Conservation (phyloP, 2,888 invertebrate species). For the Lamellibrachia columna region DNA sequence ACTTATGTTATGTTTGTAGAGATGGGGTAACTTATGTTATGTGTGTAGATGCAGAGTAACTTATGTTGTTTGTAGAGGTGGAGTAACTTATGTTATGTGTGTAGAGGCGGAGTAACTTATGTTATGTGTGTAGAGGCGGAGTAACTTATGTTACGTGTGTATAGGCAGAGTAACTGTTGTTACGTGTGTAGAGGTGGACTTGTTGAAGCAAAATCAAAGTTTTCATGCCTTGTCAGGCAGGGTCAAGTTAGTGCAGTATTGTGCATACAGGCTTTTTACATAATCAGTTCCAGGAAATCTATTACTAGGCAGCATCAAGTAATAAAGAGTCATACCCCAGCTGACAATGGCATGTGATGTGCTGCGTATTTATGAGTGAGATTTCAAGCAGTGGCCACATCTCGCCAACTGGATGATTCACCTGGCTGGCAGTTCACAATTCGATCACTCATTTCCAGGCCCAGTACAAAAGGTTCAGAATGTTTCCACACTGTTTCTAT, state of each 20-base stretch:
- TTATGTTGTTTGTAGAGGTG: too few relatives aligned
- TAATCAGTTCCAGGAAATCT: neutral
- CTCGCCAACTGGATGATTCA: neutral
- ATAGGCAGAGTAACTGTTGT: too few relatives aligned
- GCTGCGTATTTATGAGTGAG: neutral
- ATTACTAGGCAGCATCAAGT: neutral
- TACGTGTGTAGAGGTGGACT: neutral
- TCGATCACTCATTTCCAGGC: neutral
- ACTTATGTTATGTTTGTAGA: too few relatives aligned
- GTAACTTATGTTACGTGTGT: too few relatives aligned
- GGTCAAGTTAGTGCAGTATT: neutral
- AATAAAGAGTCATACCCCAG: neutral
- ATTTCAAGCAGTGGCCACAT: neutral
- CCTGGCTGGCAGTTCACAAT: neutral
- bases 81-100: too few relatives aligned
- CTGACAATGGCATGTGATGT: neutral
- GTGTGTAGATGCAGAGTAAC: too few relatives aligned
- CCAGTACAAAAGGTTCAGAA: neutral
- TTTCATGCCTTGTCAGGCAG: neutral
- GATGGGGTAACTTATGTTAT: too few relatives aligned
- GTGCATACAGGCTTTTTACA: neutral
- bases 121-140: too few relatives aligned
- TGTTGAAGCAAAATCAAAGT: neutral
- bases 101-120: too few relatives aligned
- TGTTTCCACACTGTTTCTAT: neutral